Evolutionary conservation across 2,888 invertebrate genomes (phyloP).

Genomic region (Drosophila merina): DNA sequence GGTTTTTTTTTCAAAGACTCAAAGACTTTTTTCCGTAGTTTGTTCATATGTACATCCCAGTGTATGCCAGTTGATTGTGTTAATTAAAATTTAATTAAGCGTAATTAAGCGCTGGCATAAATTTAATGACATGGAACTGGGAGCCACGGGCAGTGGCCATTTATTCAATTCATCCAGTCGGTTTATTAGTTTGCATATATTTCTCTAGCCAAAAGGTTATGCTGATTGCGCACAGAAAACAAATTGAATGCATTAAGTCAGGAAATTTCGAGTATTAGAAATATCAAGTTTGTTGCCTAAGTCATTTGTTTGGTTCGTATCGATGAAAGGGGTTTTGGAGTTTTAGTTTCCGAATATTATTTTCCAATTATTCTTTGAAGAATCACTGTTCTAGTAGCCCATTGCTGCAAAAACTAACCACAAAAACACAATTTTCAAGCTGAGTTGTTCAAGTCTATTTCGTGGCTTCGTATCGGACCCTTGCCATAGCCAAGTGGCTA

Average conservation of each 20-base stretch:
- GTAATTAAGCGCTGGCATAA: conserved; percentile 62
- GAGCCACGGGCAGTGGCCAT: conserved; percentile 41
- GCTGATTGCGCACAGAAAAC: conserved; percentile 35
- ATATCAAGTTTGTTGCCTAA: conserved; percentile 60
- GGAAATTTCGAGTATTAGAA: conserved; percentile 28
- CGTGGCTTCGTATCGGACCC: conserved; percentile 24
- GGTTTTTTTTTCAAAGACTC: conserved; percentile 53
- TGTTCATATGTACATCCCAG: conserved; percentile 11
- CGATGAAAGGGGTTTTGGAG: background rate
- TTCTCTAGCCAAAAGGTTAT: conserved; percentile 29
- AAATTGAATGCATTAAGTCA: conserved; percentile 57
- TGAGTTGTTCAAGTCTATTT: conserved; percentile 57
- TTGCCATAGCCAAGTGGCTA: conserved; percentile 14
- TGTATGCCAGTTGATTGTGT: conserved; percentile 67
- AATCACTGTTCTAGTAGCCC: background rate
- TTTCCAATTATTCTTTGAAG: background rate
- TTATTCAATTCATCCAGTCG: conserved; percentile 25
- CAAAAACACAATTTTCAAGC: conserved; percentile 55
- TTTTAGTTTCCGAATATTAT: background rate
- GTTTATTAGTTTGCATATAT: conserved; percentile 54
- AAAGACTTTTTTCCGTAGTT: conserved; percentile 8
- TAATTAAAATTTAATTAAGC: conserved; percentile 76
- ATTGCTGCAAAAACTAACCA: conserved; percentile 35
- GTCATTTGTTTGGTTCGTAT: conserved; percentile 59
- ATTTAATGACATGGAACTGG: conserved; percentile 47